A percentile compares a stretch with the other conserved stretches of the same genome.
Conservation (phyloP, 1,140 invertebrate genomes). For the Calycopis cecrops region DNA sequence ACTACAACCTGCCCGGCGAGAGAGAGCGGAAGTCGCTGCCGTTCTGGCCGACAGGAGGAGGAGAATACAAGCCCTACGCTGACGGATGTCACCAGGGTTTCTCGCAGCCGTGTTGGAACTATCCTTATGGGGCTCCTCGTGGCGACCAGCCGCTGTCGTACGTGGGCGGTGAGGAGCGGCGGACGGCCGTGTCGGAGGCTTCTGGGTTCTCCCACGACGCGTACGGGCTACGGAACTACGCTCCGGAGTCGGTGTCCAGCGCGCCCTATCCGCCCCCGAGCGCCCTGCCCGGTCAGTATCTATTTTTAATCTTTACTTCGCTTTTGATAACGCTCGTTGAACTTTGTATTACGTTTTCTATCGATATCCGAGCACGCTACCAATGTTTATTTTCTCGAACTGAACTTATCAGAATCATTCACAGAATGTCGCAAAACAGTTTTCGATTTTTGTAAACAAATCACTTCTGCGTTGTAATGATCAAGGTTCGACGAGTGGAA, state of each 20-base stretch:
- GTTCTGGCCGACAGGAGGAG: constrained; percentile 80
- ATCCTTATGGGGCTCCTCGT: constrained; percentile 79
- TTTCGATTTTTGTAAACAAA: constrained; percentile 61
- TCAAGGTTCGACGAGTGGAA: too few relatives aligned
- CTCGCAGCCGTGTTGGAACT: constrained; percentile 84
- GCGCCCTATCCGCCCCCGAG: constrained; percentile 88
- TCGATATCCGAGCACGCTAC: constrained; percentile 20
- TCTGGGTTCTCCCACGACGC: constrained; percentile 83
- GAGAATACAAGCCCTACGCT: constrained; percentile 79
- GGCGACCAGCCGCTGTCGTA: constrained; percentile 81
- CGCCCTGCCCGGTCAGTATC: constrained; percentile 69
- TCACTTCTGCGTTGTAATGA: neutral
- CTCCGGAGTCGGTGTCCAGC: constrained; percentile 83
- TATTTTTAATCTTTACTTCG: constrained; percentile 14
- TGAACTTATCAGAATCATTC: constrained; percentile 46
- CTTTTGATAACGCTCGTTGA: constrained; percentile 14
- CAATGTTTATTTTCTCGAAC: constrained; percentile 55
- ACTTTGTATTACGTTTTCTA: constrained; percentile 39
- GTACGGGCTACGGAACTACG: constrained; percentile 85
- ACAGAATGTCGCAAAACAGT: constrained; percentile 46
- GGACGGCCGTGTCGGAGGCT: constrained; percentile 80
- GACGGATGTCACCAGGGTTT: constrained; percentile 84
- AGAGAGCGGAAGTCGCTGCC: constrained; percentile 79
- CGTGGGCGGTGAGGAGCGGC: constrained; percentile 80
- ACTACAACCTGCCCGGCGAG: constrained; percentile 85